Conservation (phyloP, 2,113 vertebrate species). For the Bolborhynchus lineola region DNA sequence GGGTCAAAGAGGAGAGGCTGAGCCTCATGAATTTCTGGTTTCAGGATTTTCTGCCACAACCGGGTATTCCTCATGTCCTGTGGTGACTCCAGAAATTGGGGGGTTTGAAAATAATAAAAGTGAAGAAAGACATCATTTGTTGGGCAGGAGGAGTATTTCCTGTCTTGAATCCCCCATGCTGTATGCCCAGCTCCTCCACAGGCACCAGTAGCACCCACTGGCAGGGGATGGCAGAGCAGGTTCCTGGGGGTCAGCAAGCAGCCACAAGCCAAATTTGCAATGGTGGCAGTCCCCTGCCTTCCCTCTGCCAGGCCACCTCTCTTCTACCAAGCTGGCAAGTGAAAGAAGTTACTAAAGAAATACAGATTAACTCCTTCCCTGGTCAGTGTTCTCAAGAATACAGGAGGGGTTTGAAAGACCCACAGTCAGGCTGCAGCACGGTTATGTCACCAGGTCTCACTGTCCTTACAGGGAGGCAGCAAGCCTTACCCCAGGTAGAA, state of each 20-base stretch:
- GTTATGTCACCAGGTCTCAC: background rate
- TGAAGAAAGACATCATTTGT: background rate
- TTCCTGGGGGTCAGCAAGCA: accelerated
- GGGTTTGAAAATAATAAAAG: background rate
- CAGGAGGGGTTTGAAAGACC: background rate
- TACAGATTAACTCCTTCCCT: background rate
- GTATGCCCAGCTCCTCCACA: accelerated
- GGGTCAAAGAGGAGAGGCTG: background rate
- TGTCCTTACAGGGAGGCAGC: accelerated
- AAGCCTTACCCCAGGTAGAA: background rate
- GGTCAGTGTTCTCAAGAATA: background rate
- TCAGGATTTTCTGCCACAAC: background rate
- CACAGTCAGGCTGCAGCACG: accelerated
- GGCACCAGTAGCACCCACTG: background rate
- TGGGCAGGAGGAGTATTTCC: background rate
- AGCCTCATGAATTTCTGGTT: background rate
- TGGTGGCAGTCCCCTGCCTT: background rate
- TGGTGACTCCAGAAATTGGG: accelerated
- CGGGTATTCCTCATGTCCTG: background rate
- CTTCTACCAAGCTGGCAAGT: background rate
- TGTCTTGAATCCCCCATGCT: accelerated
- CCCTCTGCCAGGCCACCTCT: background rate
- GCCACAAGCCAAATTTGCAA: accelerated
- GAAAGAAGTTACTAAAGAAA: background rate
- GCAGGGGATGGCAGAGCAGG: background rate